Evolutionary conservation across 2,113 vertebrate genomes (phyloP), one percentile per base, ranked within the genome.

Genomic region (Zapornia atra): DNA sequence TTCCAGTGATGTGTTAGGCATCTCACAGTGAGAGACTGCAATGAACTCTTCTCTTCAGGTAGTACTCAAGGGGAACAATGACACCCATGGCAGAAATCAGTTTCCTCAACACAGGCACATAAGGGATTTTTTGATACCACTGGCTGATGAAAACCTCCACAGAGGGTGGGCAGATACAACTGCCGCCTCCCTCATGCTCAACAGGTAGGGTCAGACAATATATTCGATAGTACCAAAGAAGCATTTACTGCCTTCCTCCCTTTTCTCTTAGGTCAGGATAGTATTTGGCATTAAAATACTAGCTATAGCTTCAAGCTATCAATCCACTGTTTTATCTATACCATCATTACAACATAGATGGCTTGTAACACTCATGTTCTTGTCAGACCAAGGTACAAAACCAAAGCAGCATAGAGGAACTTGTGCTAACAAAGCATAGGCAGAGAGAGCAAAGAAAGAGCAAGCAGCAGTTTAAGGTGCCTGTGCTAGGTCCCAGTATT

Each of bases 341-440:
- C 12, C 38, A 71, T 33, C 10, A 64, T 42, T 64, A 78, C 29
- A 12, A 85, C 0, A 0, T 29, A 77, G 24, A 63, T 19, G 38
- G 36, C 51, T 3, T 63, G 1, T 7, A 82, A 72, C 11, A 66
- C 21, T 50, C 46, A 17, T 0, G 0, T n/a, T 77, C 82, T 31
- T 79, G n/a, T 40, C 85, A 70, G 44, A 51, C 20, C 14, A 33
- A 64, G 4, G 20, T 48, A 33, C 14, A 78, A 73, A 90, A 65
- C 46, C 20, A 40, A 73, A 86, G 56, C 56, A 64, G 26, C 7
- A 31, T 1, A 73, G 29, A 69, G 17, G 34, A 91, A 83, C n/a
- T 61, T 4, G 2, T 0, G 6, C 9, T 53, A 77, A 75, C 12
- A 69, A 28, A 66, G 64, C 29, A 56, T 0, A 69, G 34, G 18